A percentile compares a stretch with the other conserved stretches of the same genome.
These are phyloP conservation scores for Mesorhabditis sp. DNA, from an alignment of 2,888 invertebrate genomes.

Conservation along the genomic window DNA sequence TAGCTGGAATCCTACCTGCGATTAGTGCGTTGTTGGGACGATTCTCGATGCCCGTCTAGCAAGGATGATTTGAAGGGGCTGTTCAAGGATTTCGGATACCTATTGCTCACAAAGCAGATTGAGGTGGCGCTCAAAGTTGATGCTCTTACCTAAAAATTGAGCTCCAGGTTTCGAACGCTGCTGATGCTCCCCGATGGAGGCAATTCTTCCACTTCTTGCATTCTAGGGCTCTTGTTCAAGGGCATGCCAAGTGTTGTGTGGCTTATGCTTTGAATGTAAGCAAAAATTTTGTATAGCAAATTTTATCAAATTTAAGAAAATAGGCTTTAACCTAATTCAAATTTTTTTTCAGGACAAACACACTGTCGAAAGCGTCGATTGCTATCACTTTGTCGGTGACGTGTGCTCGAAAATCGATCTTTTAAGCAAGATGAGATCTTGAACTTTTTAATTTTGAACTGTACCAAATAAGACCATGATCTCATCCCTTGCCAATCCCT, in stretches of 20 bases:
- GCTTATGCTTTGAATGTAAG: not conserved
- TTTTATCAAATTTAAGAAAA: not conserved
- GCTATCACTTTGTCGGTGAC: not conserved
- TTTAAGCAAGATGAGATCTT: not conserved
- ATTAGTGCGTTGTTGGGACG: not conserved
- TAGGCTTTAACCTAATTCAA: too few relatives aligned
- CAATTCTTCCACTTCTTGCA: not conserved
- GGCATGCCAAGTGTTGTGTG: not conserved
- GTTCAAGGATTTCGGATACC: not conserved
- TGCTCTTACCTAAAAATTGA: not conserved
- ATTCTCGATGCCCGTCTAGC: constrained; percentile 2
- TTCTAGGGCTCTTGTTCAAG: not conserved
- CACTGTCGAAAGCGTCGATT: not conserved
- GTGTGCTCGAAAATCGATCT: not conserved
- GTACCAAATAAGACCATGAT: too few relatives aligned
- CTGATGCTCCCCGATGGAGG: not conserved
- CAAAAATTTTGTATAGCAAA: not conserved
- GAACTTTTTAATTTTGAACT: too few relatives aligned
- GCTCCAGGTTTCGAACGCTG: not conserved
- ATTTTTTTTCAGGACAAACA: too few relatives aligned
- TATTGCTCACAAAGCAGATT: not conserved
- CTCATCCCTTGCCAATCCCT: too few relatives aligned
- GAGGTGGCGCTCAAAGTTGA: not conserved
- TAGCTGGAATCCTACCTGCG: not conserved
- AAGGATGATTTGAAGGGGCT: not conserved